phyloP scores from a whole-genome alignment of 64 coral and sea anemone species.

The Porites australiensis region DNA sequence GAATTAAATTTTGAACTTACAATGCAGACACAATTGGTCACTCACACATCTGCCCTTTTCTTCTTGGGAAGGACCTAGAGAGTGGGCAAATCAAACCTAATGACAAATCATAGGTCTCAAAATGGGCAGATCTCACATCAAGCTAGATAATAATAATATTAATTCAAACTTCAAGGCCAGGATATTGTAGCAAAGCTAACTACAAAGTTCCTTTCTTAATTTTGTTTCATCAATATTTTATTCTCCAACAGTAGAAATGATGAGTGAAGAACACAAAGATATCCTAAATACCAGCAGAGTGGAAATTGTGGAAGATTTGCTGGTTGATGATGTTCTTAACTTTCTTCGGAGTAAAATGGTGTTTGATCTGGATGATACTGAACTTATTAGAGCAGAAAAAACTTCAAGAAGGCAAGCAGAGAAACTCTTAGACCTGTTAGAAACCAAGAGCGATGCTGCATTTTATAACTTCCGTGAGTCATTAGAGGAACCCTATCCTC shows the following conservation, averaged over 20 bases:
- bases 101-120: too few relatives aligned
- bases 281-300: slow-evolving; percentile 71
- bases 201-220: too few relatives aligned
- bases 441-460: slow-evolving; percentile 84
- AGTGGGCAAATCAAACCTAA: too few relatives aligned
- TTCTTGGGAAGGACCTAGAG: too few relatives aligned
- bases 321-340: slow-evolving; percentile 92
- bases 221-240: neutral
- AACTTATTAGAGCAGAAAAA: slow-evolving; percentile 82
- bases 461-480: slow-evolving; percentile 86
- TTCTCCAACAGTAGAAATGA: slow-evolving; percentile 61
- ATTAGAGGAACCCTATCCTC: slow-evolving; percentile 82
- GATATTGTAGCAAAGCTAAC: too few relatives aligned
- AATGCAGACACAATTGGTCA: too few relatives aligned
- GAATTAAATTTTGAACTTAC: too few relatives aligned
- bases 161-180: too few relatives aligned
- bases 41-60: too few relatives aligned
- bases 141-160: too few relatives aligned
- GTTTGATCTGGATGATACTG: slow-evolving; percentile 89
- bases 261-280: slow-evolving; percentile 65
- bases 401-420: slow-evolving; percentile 81
- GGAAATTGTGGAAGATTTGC: slow-evolving; percentile 87
- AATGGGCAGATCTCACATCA: too few relatives aligned
- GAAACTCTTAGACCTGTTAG: slow-evolving; percentile 87
- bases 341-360: slow-evolving; percentile 85